Evolutionary conservation across 1,140 invertebrate species (phyloP).

Genomic region (Polypedilum pembai): DNA sequence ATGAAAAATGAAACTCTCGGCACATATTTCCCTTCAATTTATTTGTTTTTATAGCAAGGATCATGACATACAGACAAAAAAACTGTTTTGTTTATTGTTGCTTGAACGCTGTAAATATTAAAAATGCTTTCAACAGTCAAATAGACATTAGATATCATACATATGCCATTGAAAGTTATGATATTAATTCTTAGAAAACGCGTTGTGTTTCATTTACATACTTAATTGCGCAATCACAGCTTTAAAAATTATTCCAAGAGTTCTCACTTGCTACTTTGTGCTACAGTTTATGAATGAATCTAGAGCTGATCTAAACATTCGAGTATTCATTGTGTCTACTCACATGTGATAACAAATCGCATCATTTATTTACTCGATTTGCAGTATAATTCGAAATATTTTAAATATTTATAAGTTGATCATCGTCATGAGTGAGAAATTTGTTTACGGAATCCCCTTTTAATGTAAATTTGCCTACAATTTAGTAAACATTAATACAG

Average conservation of each 20-base stretch:
- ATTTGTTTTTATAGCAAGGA: background rate
- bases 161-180: no score
- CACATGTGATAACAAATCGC: slow-evolving; percentile 9
- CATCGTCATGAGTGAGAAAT: background rate
- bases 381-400: background rate
- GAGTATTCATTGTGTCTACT: background rate
- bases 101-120: background rate
- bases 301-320: background rate
- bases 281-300: background rate
- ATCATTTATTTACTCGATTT: slow-evolving; percentile 14
- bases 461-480: slow-evolving; percentile 28
- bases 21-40: background rate
- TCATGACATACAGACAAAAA: background rate
- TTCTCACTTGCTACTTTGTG: no score
- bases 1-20: background rate
- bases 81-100: background rate
- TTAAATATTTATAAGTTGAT: slow-evolving; percentile 27
- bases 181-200: no score
- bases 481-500: slow-evolving; percentile 28
- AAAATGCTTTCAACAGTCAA: no score
- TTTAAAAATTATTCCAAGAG: no score
- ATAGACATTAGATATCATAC: no score
- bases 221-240: no score
- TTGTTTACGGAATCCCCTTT: slow-evolving; percentile 27
- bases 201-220: no score